Evolutionary conservation across 2,888 invertebrate species (phyloP), one percentile per base, ranked within the genome.

Genomic region (Entomobrya multifasciata): DNA sequence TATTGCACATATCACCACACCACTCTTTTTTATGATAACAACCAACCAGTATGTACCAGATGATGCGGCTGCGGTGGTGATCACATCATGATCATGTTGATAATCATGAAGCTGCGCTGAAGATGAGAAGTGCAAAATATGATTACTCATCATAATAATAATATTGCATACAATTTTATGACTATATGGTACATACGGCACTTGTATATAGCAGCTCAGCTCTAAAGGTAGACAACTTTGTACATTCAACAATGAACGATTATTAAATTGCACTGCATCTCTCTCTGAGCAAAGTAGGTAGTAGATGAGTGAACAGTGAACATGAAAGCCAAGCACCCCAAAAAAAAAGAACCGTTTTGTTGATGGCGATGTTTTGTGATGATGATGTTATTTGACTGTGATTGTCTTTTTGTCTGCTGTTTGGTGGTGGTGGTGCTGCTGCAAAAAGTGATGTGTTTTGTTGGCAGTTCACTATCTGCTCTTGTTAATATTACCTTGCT

Each of bases 321-420:
- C 62, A 25, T 27, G 62, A 25, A 72, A 52, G 76, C 36, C 57
- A 17, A 67, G 74, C 84, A 84, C 84, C 84, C 84, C 65, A 74
- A 62, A 78, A 84, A n/a, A n/a, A 84, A 84, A 83, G 84, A 84
- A 84, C 84, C 84, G 84, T 84, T 84, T 83, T 81, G 65, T 80
- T 62, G 30, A 30, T 25, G 47, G 15, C 17, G 74, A 74, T 55
- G 55, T n/a, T n/a, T n/a, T n/a, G 55, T 52, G 74, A 52, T 49
- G 49, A 74, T 70, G 41, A 11, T 20, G 17, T 67, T 20, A 22
- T 72, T 49, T 49, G 22, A n/a, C 72, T 25, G 47, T 25, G 72
- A 72, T 72, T 72, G 72, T 72, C 72, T 72, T 72, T 72, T 72
- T 70, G 70, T 70, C 70, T 70, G 70, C 70, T 62, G 44, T 44